phyloP scores from a whole-genome alignment of 2,797 vertebrate species.

The Eospalax fontanierii region DNA sequence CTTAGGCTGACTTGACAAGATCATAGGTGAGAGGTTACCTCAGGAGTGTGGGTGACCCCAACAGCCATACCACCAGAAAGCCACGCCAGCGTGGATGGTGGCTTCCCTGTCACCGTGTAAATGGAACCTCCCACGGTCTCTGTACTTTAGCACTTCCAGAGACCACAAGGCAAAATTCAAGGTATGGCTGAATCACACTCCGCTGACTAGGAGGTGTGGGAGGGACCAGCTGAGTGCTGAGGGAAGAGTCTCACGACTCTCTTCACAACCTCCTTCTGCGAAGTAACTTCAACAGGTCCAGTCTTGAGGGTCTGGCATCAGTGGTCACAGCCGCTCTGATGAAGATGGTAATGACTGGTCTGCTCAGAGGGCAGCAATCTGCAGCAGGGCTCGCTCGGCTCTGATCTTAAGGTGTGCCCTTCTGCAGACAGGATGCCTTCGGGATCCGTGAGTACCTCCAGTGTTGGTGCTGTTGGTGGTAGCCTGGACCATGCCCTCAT shows the following conservation, averaged over 20 bases:
- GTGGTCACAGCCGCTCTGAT: background rate
- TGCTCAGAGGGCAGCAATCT: background rate
- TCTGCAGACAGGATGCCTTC: background rate
- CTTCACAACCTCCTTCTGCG: background rate
- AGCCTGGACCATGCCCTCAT: background rate
- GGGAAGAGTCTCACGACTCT: background rate
- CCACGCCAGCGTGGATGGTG: too few relatives aligned
- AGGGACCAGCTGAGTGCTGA: background rate
- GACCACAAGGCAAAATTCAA: too few relatives aligned
- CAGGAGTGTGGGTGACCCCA: background rate
- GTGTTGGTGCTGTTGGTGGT: background rate
- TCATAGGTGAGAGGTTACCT: background rate
- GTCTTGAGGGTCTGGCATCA: too few relatives aligned
- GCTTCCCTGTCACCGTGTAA: rapidly evolving
- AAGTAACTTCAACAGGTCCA: background rate
- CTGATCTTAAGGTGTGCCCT: rapidly evolving
- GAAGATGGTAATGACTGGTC: background rate
- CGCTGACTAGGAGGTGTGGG: background rate
- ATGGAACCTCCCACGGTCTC: background rate
- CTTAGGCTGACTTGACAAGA: background rate
- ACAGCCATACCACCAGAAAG: background rate
- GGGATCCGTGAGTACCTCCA: rapidly evolving
- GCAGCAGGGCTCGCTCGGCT: background rate
- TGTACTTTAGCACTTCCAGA: background rate
- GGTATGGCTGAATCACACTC: background rate